Conservation (phyloP, 2,113 vertebrate genomes). For the Hippocampus barbouri region DNA sequence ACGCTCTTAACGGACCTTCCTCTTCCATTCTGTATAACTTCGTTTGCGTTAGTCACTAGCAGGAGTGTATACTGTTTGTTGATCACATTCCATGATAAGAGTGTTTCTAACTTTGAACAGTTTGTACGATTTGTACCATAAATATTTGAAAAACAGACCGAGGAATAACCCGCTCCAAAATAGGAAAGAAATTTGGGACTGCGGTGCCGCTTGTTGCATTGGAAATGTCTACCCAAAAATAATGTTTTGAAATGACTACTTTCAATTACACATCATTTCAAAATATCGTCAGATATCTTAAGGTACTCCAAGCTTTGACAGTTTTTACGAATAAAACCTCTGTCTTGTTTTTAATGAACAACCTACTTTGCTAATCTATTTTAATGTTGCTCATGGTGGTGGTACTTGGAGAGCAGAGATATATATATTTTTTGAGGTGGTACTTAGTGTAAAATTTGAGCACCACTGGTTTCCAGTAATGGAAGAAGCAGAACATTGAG, state of each 20-base stretch:
- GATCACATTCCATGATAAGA: not conserved
- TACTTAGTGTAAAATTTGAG: too few relatives aligned
- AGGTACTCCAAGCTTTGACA: too few relatives aligned
- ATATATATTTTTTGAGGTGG: too few relatives aligned
- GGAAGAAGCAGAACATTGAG: constrained; percentile 5
- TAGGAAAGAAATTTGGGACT: not conserved
- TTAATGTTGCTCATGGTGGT: too few relatives aligned
- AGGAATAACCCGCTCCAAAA: not conserved
- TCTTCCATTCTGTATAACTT: constrained; percentile 27
- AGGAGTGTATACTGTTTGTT: not conserved
- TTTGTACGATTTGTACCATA: constrained; percentile 1
- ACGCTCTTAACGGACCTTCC: constrained; percentile 31
- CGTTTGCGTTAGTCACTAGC: not conserved
- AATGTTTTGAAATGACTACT: not conserved
- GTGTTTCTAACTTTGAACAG: not conserved
- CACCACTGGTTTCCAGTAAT: too few relatives aligned
- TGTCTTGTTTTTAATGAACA: too few relatives aligned
- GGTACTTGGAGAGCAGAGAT: too few relatives aligned
- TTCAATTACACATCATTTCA: not conserved
- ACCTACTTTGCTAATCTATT: too few relatives aligned
- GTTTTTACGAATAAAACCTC: too few relatives aligned
- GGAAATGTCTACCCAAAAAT: not conserved
- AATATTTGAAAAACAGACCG: not conserved
- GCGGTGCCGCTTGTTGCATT: not conserved
- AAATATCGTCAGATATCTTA: not conserved